phyloP scores from a whole-genome alignment of 2,888 invertebrate genomes.

The Melanophora roralis region DNA sequence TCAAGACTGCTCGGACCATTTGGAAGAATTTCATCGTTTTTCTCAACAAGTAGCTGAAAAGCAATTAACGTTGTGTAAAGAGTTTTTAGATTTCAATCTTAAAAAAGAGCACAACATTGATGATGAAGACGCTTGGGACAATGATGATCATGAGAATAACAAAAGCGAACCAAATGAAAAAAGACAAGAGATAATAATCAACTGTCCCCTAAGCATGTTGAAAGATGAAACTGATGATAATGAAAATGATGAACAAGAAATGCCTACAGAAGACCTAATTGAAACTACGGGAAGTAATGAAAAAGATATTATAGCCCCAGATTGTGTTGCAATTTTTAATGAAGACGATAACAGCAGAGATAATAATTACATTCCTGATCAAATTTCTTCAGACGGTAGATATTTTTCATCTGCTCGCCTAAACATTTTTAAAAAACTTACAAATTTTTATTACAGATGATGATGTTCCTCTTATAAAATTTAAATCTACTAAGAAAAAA shows the following conservation, averaged over 20 bases:
- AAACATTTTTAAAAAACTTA: background rate
- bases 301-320: constrained; percentile 48
- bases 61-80: constrained; percentile 61
- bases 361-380: background rate
- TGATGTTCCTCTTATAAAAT: constrained; percentile 53
- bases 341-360: background rate
- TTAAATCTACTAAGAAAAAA: constrained; percentile 32
- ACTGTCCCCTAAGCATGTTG: constrained; percentile 41
- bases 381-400: constrained; percentile 48
- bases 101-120: constrained; percentile 46
- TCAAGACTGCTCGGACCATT: constrained; percentile 63
- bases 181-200: constrained; percentile 15
- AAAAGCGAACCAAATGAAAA: constrained; percentile 10
- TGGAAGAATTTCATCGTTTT: constrained; percentile 64
- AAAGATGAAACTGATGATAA: constrained; percentile 50
- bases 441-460: constrained; percentile 27
- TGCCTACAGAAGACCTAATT: constrained; percentile 41
- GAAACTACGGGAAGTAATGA: constrained; percentile 23
- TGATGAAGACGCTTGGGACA: constrained; percentile 21
- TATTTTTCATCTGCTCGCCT: too few relatives aligned
- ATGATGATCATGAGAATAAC: constrained; percentile 13
- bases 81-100: constrained; percentile 62
- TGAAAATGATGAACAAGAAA: constrained; percentile 51
- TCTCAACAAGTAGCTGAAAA: constrained; percentile 61
- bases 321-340: constrained; percentile 22